Percentiles rank a stretch among this genome's conserved stretches.
phyloP scores from a whole-genome alignment of 2,113 vertebrate genomes.

The Myotis lucifugus region DNA sequence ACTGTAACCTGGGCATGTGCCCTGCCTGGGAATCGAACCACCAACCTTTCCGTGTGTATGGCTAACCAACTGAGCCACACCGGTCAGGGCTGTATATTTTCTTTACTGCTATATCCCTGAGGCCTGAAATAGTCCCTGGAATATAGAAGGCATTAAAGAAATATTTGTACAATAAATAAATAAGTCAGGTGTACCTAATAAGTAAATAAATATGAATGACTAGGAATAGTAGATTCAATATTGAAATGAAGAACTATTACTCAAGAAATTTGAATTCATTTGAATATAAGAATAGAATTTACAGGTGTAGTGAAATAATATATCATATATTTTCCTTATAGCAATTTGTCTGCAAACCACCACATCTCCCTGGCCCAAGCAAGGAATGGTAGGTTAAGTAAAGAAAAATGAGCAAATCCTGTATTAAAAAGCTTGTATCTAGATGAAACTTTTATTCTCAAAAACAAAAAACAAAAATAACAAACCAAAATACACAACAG shows the following conservation, averaged over 20 bases:
- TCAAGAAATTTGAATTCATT: slow-evolving; percentile 1
- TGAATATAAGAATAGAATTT: not conserved
- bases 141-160: not conserved
- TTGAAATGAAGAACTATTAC: not conserved
- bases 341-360: not conserved
- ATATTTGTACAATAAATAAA: not conserved
- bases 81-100: not conserved
- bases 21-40: not conserved
- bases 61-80: not conserved
- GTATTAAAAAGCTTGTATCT: not conserved
- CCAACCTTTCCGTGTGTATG: not conserved
- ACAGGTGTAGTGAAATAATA: not conserved
- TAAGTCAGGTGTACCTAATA: not conserved
- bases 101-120: not conserved
- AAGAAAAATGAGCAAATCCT: not conserved
- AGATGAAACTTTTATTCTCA: not conserved
- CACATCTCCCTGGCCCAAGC: not conserved
- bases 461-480: not conserved
- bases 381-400: not conserved
- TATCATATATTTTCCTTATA: not conserved
- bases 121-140: not conserved
- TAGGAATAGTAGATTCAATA: not conserved
- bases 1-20: not conserved
- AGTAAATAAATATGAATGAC: not conserved
- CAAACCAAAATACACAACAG: not conserved